Base-by-base conservation (phyloP, 2,888 invertebrate species). In the Cantharis lateralis region DNA sequence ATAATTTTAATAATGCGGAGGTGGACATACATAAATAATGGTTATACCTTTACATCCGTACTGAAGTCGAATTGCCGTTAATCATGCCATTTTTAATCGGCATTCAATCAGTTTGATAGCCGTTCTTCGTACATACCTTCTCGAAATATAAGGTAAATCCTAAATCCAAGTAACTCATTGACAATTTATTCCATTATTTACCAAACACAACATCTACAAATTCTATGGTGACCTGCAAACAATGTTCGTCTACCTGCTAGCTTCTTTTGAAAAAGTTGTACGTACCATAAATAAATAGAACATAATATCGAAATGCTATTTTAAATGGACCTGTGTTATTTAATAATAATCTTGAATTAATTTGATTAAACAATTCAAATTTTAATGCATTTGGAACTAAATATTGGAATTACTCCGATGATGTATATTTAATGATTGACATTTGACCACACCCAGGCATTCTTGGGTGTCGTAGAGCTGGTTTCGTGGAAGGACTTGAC, bases 401-500 rank as follows among this genome's bases (percentile, higher is more conserved):
- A 48, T 48, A n/a, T 48, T n/a, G 48, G 48, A 48, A 16, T 70
- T 28, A 16, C 62, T 64, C 24, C 15, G 70, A 66, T 70, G 32
- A 32, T 28, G 15, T 74, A 70, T 74, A 64, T 48, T 62, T 70
- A 75, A 76, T 81, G 81, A 81, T 79, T 81, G 81, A 81, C 81
- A 80, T 70, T 77, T 78, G 72, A 75, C 81, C 81, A 81, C 81
- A 78, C 81, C 81, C 78, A 77, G 73, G 76, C 72, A 81, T 81
- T 81, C 80, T 74, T 80, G 75, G 79, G 75, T 78, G 76, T 80
- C 80, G 79, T 70, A 74, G 68, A 80, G 79, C 78, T 76, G 71
- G 74, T 77, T 81, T 81, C 81, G 77, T 81, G 76, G 81, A 81
- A 81, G 80, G 81, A 81, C 81, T 74, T 78, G 74, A 74, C 73